Base-by-base conservation (phyloP, 2,113 vertebrate species). In the Cryptotis parvus region DNA sequence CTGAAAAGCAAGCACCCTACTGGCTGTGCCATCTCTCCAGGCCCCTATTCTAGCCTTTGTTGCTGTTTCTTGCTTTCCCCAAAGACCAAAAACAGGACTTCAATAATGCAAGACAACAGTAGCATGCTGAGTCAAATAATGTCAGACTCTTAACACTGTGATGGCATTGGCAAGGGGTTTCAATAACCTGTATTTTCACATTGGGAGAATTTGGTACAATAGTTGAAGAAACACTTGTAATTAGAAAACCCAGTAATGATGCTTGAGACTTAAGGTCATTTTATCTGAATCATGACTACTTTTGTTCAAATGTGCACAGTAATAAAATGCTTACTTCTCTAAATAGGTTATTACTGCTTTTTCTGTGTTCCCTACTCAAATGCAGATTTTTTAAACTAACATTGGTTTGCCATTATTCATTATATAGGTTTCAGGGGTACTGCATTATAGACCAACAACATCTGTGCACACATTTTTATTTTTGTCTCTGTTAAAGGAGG, bases 301-400 rank as follows among this genome's bases (percentile, higher is more conserved):
- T 81, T 33, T 90, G 58, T 80, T 92, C 39, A 68, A 12, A 43
- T 94, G 72, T 69, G 88, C 15, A 41, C 87, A 70, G 11, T 24
- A 72, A 37, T 68, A 85, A 61, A 75, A 55, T 2, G 18, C 37
- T 89, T 69, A 1, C 69, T 39, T 72, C 33, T 70, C 4, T 37
- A 70, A 58, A 58, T 18, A 24, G 55, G 22, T 58, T 35, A 35
- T 22, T 3, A 16, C 33, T 69, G 66, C 16, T 70, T 35, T 35
- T 37, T 9, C 18, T 58, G 20, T 58, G n/a, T 70, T 35, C 7
- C 20, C 3, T 33, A 33, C n/a, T 20, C 66, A 69, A 69, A 69
- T n/a, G n/a, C 66, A 33, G n/a, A 70, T 9, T 35, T 58, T 58
- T 58, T 16, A 18, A 70, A 70, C 18, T 37, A 72, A 72, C 24